Evolutionary conservation across 2,797 vertebrate genomes (phyloP), one percentile per base, ranked within the genome.

Genomic region (Coregonus suidteri): DNA sequence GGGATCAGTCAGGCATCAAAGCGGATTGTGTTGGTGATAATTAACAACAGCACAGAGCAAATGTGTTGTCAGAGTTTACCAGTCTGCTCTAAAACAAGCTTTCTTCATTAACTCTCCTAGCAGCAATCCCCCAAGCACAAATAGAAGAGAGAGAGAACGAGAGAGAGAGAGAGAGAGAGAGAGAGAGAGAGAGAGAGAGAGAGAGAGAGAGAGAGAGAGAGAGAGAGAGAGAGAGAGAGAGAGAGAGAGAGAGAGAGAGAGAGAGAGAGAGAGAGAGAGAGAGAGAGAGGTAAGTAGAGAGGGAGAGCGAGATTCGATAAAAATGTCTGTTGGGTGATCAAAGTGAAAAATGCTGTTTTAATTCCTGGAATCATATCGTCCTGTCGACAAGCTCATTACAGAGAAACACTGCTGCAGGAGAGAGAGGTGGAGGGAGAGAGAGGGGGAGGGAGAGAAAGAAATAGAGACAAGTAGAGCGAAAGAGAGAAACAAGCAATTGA

Each of bases 331-430:
- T 75, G 77, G 62, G 83, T 90, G 90, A 93, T 93, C 90, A 93
- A 93, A 93, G 91, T 85, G 82, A 83, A 90, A 91, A 91, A 92
- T 88, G 85, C 90, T 89, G 85, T 92, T 94, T 93, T 93, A 91
- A 92, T 94, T 93, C 85, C 83, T 87, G 88, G 87, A 92, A 92
- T 90, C 88, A 87, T 88, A 92, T 91, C 91, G 84, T 90, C 82
- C 81, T 88, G 88, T 91, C 88, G 86, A 92, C 89, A 90, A 88
- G 88, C 91, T 93, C 90, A 90, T 93, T 93, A 93, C 86, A 84
- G 80, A 90, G 87, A 89, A 87, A 80, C 82, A 82, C 68, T 86
- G 86, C 88, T 88, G 83, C 79, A 84, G 87, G 86, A 91, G 83
- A 85, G 83, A 75, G 71, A 5, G 70, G 65, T 68, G 68, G 78